A percentile compares a stretch with the other conserved stretches of the same genome.
Evolutionary conservation across 1,140 invertebrate genomes (phyloP).

Genomic region (Sycobia sp.): DNA sequence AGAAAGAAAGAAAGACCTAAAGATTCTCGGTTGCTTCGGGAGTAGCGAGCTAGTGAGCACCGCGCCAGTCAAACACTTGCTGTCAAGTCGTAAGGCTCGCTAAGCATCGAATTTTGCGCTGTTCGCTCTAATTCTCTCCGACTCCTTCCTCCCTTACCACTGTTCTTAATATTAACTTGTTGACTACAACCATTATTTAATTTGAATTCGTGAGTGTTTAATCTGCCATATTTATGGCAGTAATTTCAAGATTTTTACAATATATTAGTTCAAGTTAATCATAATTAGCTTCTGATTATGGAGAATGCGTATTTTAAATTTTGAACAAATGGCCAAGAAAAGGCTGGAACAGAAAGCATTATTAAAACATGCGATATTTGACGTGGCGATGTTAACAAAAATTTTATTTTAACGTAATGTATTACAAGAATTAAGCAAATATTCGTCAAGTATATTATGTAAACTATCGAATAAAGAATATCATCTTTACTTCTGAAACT

Average conservation of each 20-base stretch:
- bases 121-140: neutral
- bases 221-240: too few species aligned
- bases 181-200: too few species aligned
- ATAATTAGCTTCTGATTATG: too few species aligned
- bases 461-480: neutral
- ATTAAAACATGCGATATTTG: too few species aligned
- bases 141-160: neutral
- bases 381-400: too few species aligned
- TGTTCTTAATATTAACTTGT: too few species aligned
- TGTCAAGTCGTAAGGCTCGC: conserved; percentile 45
- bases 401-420: neutral
- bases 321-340: too few species aligned
- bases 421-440: neutral
- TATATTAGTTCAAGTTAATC: too few species aligned
- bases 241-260: too few species aligned
- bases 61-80: conserved; percentile 54
- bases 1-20: conserved; percentile 37
- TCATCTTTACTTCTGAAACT: neutral
- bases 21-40: conserved; percentile 3
- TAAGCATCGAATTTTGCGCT: neutral
- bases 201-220: too few species aligned
- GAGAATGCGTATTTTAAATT: too few species aligned
- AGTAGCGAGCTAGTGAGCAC: neutral
- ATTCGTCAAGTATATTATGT: neutral
- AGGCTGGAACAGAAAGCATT: too few species aligned